Percentiles rank a stretch among this genome's conserved stretches.
Conservation (phyloP, 2,113 vertebrate genomes). For the Rhinopomastus cyanomelas region DNA sequence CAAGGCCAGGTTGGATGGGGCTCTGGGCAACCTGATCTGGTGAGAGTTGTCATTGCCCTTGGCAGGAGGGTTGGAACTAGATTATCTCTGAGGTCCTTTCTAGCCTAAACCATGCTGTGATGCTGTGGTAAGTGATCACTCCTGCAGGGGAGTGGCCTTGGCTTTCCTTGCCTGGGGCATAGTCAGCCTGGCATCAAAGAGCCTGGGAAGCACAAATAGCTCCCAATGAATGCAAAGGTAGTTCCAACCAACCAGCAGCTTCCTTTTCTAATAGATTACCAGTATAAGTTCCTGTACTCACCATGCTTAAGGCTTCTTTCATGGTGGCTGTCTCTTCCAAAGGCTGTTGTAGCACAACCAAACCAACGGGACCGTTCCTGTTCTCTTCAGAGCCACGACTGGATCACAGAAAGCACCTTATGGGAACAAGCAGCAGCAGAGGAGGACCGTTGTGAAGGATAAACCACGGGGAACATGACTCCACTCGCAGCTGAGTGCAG, state of each 20-base stretch:
- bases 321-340: background rate
- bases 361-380: background rate
- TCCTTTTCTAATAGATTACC: too few relatives aligned
- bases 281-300: background rate
- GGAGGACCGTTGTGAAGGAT: background rate
- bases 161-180: too few relatives aligned
- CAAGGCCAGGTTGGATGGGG: too few relatives aligned
- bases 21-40: too few relatives aligned
- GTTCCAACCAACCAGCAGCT: background rate
- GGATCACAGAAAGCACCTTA: background rate
- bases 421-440: background rate
- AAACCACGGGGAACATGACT: background rate
- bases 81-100: too few relatives aligned
- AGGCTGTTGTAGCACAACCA: too few relatives aligned
- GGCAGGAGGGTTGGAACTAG: too few relatives aligned
- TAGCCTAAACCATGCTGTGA: too few relatives aligned
- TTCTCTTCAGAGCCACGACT: background rate
- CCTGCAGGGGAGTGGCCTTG: background rate
- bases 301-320: background rate
- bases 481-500: background rate
- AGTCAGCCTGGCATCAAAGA: background rate
- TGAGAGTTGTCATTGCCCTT: too few relatives aligned
- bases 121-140: too few relatives aligned
- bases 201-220: background rate
- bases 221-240: background rate